Conservation (phyloP, 2,113 vertebrate genomes). For the Callipepla californica region DNA sequence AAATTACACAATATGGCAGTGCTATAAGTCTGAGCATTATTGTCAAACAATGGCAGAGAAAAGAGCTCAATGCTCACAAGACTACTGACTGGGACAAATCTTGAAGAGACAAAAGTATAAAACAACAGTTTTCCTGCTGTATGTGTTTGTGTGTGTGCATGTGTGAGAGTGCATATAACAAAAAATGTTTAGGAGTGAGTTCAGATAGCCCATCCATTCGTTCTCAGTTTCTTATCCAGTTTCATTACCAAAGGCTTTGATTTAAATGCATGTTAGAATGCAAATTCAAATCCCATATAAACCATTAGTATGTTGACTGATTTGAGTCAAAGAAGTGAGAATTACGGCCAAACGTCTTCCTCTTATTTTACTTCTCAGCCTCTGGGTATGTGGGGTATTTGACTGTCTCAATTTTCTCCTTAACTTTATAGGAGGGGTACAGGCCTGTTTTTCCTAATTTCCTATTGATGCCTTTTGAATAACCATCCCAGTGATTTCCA, state of each 20-base stretch:
- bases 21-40: constrained; percentile 77
- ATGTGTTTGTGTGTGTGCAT: constrained; percentile 66
- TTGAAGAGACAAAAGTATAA: constrained; percentile 76
- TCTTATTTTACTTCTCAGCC: constrained; percentile 88
- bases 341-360: constrained; percentile 28
- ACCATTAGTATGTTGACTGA: constrained; percentile 49
- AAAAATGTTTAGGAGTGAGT: constrained; percentile 70
- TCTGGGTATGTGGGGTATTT: constrained; percentile 97
- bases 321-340: constrained; percentile 48
- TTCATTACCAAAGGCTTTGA: constrained; percentile 57
- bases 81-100: constrained; percentile 73
- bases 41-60: constrained; percentile 79
- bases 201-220: constrained; percentile 67
- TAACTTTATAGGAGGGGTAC: constrained; percentile 98
- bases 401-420: constrained; percentile 96
- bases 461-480: constrained; percentile 98
- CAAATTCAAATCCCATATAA: constrained; percentile 61
- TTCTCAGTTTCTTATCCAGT: constrained; percentile 65
- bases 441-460: constrained; percentile 96
- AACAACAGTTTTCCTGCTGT: constrained; percentile 73
- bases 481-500: constrained; percentile 98
- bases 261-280: constrained; percentile 65
- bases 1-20: constrained; percentile 87
- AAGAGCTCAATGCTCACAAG: constrained; percentile 66
- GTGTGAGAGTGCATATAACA: constrained; percentile 71